Evolutionary conservation across 2,888 invertebrate species (phyloP).

Genomic region (Thyatira batis): DNA sequence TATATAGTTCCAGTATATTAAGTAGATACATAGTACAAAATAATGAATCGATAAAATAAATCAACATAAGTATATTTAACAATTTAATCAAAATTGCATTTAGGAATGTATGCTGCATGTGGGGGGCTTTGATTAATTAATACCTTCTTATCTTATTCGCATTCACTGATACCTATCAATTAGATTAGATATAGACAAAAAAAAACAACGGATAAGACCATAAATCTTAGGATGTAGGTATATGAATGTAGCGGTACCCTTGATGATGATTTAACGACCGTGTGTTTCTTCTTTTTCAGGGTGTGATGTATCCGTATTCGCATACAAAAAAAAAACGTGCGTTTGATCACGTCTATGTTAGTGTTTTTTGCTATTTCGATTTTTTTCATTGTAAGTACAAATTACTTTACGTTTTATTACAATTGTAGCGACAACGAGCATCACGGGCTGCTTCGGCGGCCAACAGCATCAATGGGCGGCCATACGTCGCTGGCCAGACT

Average conservation of each 20-base stretch:
- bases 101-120: no score
- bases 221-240: no score
- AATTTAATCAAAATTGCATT: no score
- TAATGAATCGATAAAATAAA: background rate
- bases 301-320: constrained; percentile 75
- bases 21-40: background rate
- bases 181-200: no score
- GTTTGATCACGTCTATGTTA: constrained; percentile 64
- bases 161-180: no score
- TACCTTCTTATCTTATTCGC: no score
- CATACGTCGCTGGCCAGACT: constrained; percentile 69
- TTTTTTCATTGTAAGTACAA: background rate
- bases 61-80: background rate
- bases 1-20: background rate
- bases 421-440: constrained; percentile 60
- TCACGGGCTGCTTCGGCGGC: constrained; percentile 64
- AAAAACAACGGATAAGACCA: no score
- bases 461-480: constrained; percentile 59
- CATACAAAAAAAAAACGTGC: constrained; percentile 68
- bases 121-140: no score
- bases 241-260: no score
- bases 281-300: constrained; percentile 43
- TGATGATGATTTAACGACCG: no score
- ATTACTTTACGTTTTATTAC: constrained; percentile 4
- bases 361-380: constrained; percentile 26